Base-by-base conservation (phyloP, 1,140 invertebrate species). In the Heliconius himera region DNA sequence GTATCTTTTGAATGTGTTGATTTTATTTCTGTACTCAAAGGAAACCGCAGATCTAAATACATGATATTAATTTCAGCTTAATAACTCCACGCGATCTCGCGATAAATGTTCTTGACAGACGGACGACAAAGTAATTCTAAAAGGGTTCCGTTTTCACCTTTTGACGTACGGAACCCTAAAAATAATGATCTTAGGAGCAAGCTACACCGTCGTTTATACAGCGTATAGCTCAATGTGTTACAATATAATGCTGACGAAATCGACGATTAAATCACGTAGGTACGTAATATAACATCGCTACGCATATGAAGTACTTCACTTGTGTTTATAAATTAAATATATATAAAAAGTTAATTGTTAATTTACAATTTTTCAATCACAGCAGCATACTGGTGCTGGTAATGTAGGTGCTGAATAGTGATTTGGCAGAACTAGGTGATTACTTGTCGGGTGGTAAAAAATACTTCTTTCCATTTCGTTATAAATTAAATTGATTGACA, bases 311-410 rank as follows among this genome's bases (percentile, higher is more conserved):
- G 11, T 66, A n/a, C 11, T 29, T 9, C 26, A 66, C 60, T 66
- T 66, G 13, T 66, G 60, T 66, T 66, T 66, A 66, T 6, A 66
- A 66, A 66, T 66, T 72, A 72, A 38, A 72, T 38, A 72, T 36
- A 72, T 38, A 72, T 66, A 76, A 76, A 76, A 76, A 76, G n/a
- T 70, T 70, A 76, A 76, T 70, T 49, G 60, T 1, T 76, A 76
- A 76, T 70, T 76, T 76, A 76, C 38, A n/a, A 76, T 26, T 70
- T 76, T 76, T 76, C 75, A 76, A 70, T 76, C 26, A 76, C 9
- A 70, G 6, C 16, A 29, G 8, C 20, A 46, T 76, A 29, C 36
- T 70, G 38, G 11, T n/a, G n/a, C n/a, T n/a, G n/a, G n/a, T n/a
- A 76, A 70, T 70, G n/a, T 70, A 70, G 75, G 41, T 41, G 41